A percentile compares a stretch with the other conserved stretches of the same genome.
phyloP scores from a whole-genome alignment of 2,113 vertebrate genomes.

The Collichthys lucidus region DNA sequence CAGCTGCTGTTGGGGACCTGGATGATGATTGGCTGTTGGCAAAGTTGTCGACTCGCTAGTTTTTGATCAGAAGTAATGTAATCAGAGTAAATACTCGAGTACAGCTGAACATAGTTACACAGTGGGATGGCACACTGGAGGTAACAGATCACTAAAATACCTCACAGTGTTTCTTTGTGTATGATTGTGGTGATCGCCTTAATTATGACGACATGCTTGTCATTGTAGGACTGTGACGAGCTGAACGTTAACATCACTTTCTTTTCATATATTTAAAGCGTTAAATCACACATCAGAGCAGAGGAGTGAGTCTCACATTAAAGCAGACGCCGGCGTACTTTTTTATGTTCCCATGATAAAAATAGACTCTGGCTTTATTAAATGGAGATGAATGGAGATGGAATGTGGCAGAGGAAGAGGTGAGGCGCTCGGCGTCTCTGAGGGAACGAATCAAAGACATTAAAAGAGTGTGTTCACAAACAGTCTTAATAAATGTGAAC shows the following conservation, averaged over 20 bases:
- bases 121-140: no score
- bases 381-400: neutral
- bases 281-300: neutral
- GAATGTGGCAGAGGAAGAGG: neutral
- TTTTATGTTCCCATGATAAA: neutral
- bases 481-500: constrained; percentile 9
- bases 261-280: neutral
- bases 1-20: no score
- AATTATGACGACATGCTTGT: no score
- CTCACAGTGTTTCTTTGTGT: no score
- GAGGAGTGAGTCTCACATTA: neutral
- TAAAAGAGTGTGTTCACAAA: constrained; percentile 8
- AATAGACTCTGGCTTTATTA: neutral
- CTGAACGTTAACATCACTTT: neutral
- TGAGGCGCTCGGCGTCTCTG: constrained; percentile 16
- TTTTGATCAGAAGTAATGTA: no score
- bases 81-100: no score
- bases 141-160: no score
- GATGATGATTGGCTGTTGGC: no score
- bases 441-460: constrained; percentile 31
- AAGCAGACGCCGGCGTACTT: neutral
- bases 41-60: no score
- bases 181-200: no score
- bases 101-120: no score
- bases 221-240: neutral